A percentile compares a stretch with the other conserved stretches of the same genome.
Evolutionary conservation across 64 coral and sea anemone genomes (phyloP).

Genomic region (Pachyseris speciosa): DNA sequence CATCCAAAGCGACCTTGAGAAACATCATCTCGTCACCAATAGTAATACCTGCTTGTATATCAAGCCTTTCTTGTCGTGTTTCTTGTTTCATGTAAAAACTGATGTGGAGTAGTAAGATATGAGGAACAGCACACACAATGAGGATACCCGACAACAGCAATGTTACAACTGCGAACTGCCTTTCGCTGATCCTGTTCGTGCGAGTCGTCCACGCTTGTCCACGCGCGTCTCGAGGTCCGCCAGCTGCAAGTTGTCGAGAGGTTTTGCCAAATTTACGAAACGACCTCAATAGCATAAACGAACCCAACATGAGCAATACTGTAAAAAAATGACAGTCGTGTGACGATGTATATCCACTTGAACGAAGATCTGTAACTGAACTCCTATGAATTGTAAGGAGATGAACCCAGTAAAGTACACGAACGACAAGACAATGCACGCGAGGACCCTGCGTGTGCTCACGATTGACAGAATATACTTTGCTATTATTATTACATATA

Average conservation of each 20-base stretch:
- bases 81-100: background rate
- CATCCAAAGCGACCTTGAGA: conserved; percentile 48
- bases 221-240: background rate
- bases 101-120: conserved; percentile 11
- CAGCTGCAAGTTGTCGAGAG: background rate
- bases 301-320: background rate
- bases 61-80: background rate
- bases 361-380: background rate
- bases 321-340: conserved; percentile 48
- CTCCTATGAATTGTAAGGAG: conserved; percentile 20
- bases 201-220: background rate
- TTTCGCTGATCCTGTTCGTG: background rate
- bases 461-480: conserved; percentile 33
- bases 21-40: conserved; percentile 68
- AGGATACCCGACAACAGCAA: conserved; percentile 28
- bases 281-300: conserved; percentile 23
- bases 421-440: background rate
- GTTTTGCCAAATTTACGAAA: conserved; percentile 25
- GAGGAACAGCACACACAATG: conserved; percentile 42
- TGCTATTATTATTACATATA: too few species aligned
- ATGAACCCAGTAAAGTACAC: conserved; percentile 38
- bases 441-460: conserved; percentile 32
- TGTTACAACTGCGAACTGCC: conserved; percentile 23
- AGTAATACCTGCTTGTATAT: conserved; percentile 19
- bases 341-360: conserved; percentile 35